Conservation (phyloP, 2,797 vertebrate genomes). For the Artibeus jamaicensis region DNA sequence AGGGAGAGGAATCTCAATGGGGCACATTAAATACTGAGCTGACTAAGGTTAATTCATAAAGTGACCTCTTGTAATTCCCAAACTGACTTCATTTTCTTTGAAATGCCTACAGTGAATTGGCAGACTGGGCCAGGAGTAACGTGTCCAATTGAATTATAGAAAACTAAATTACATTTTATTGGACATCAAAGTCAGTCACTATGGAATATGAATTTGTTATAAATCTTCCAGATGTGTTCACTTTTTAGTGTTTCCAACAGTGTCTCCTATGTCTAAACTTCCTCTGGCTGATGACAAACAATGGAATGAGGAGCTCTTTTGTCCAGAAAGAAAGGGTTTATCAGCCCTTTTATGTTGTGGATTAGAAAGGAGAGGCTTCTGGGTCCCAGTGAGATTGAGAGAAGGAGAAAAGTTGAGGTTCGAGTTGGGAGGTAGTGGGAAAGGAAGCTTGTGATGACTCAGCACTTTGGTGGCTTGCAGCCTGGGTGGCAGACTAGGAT, state of each 20-base stretch:
- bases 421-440: neutral
- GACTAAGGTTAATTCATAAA: neutral
- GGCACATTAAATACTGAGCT: neutral
- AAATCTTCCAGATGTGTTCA: neutral
- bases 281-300: neutral
- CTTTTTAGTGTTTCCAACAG: neutral
- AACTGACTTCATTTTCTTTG: neutral
- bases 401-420: neutral
- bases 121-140: neutral
- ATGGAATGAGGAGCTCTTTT: neutral
- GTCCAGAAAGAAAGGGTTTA: neutral
- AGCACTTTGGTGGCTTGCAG: neutral
- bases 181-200: neutral
- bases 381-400: neutral
- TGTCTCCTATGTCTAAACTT: neutral
- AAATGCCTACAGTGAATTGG: neutral
- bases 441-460: accelerated
- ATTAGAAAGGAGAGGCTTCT: neutral
- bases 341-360: neutral
- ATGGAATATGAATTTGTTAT: neutral
- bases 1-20: neutral
- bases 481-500: neutral
- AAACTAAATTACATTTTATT: neutral
- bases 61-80: neutral
- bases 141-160: neutral